Conservation (phyloP, 2,797 vertebrate species). For the Cyprinella venusta region DNA sequence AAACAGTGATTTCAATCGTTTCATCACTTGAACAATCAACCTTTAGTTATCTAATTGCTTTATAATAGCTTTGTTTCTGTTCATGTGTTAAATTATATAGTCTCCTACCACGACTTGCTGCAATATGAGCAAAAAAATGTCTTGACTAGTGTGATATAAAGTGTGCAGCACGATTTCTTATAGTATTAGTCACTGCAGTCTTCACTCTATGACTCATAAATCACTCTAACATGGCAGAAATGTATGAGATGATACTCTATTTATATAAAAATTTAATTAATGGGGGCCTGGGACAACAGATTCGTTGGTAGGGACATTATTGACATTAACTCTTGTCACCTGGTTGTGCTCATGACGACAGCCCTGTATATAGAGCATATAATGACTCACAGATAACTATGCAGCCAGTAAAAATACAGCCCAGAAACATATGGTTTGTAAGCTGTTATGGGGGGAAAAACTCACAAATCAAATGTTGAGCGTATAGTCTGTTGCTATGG, state of each 20-base stretch:
- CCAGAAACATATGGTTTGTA: conserved; percentile 5
- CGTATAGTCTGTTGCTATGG: neutral
- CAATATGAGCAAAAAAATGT: conserved; percentile 8
- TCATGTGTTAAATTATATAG: neutral
- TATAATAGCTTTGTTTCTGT: neutral
- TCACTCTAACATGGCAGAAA: neutral
- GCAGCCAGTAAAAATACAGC: neutral
- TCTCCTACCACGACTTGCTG: neutral
- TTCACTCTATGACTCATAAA: conserved; percentile 29
- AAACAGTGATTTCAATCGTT: neutral
- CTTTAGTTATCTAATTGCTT: neutral
- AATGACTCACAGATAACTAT: neutral
- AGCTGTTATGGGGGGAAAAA: conserved; percentile 5
- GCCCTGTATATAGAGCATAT: conserved; percentile 5
- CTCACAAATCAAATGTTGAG: conserved; percentile 21
- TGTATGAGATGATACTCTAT: neutral
- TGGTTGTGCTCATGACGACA: neutral
- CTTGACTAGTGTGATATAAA: neutral
- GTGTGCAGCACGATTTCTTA: neutral
- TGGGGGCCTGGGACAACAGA: neutral
- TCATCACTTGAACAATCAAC: neutral
- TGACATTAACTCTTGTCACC: neutral
- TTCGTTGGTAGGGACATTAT: neutral
- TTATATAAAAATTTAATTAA: neutral
- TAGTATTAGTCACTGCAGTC: conserved; percentile 5